Evolutionary conservation across 2,113 vertebrate species (phyloP), one percentile per base, ranked within the genome.

Genomic region (Macrotis lagotis): DNA sequence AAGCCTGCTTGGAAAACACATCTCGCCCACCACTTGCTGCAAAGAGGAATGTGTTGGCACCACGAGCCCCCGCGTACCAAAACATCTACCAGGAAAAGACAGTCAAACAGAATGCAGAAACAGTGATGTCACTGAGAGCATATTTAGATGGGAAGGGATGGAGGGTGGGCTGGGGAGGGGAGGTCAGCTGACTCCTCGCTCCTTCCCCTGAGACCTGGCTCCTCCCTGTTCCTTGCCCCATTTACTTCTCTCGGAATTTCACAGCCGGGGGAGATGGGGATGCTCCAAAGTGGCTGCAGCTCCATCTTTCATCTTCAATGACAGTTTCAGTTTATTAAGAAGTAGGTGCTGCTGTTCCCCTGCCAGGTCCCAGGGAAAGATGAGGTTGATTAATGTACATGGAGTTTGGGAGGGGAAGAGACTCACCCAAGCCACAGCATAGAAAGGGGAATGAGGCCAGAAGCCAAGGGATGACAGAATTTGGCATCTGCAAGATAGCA

Each of bases 301-400:
- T 19, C 91, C 92, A 92, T 96, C 95, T 93, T 95, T 96, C 91
- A 97, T 95, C 90, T 50, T 51, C 88, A 91, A 48, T 95, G 97
- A 95, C 94, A 96, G 93, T 96, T 88, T 88, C 53, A 97, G 96
- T 97, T 96, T 95, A 96, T 92, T 96, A 95, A 97, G 92, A 95
- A 96, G 90, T 55, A 95, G 59, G 88, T n/a, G 25, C 94, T 66
- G 83, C 14, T 12, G 96, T 93, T 96, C 92, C 50, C 59, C 24
- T 91, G 93, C 95, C 96, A 96, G 94, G 89, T 95, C 89, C 93
- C 25, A 44, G 83, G 94, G 66, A 96, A 92, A 53, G 59, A 48
- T 96, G 93, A 95, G 94, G 52, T 93, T 96, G 95, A 96, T 97
- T 94, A 96, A 95, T 89, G 92, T 37, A 94, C 90, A 51, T 0